phyloP scores from a whole-genome alignment of 1,140 invertebrate genomes.

The Pachypeltis micranthus region DNA sequence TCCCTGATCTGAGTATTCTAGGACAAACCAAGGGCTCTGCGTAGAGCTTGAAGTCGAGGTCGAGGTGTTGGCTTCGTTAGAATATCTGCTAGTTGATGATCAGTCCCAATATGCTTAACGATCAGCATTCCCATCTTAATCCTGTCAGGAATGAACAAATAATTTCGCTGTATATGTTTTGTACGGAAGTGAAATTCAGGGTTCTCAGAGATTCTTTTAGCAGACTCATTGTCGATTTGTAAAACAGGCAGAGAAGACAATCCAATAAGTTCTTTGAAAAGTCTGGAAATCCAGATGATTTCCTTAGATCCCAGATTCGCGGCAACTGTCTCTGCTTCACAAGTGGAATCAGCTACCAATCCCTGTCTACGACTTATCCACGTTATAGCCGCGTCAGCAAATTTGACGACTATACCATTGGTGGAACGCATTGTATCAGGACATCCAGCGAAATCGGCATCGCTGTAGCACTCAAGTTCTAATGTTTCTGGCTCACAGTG shows the following conservation, averaged over 20 bases:
- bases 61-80: too few relatives aligned
- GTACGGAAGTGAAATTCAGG: conserved; percentile 34
- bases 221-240: conserved; percentile 32
- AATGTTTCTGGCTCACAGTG: too few relatives aligned
- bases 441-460: not conserved
- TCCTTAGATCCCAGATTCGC: too few relatives aligned
- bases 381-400: too few relatives aligned
- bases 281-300: too few relatives aligned
- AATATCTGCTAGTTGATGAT: conserved; percentile 31
- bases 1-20: too few relatives aligned
- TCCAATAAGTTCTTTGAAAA: too few relatives aligned
- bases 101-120: too few relatives aligned
- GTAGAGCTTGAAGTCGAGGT: conserved; percentile 24
- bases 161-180: conserved; percentile 34
- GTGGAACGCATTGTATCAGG: not conserved
- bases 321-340: too few relatives aligned
- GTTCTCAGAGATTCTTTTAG: conserved; percentile 31
- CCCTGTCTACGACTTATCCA: not conserved
- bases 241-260: too few relatives aligned
- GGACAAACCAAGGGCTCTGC: too few relatives aligned
- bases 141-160: conserved; percentile 32
- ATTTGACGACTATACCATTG: not conserved
- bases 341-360: too few relatives aligned
- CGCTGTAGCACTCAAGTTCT: not conserved
- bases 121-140: conserved; percentile 25